A percentile compares a stretch with the other conserved stretches of the same genome.
These are phyloP conservation scores for Pterostichus madidus DNA, from an alignment of 2,888 invertebrate species.

Conservation along the genomic window DNA sequence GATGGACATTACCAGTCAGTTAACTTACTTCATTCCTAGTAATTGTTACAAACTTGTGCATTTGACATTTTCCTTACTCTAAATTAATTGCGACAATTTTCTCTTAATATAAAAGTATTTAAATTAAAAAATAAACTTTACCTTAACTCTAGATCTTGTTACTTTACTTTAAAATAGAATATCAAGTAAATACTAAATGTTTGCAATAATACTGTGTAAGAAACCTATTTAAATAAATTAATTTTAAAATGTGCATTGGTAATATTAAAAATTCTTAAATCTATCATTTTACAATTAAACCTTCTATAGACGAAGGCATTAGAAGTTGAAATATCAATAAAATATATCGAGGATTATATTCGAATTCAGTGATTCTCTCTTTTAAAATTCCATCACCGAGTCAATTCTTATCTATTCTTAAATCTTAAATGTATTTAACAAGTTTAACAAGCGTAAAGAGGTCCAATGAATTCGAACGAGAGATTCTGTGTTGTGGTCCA, in stretches of 20 bases:
- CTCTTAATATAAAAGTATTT: slow-evolving; percentile 52
- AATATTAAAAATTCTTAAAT: slow-evolving; percentile 38
- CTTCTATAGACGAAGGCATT: slow-evolving; percentile 37
- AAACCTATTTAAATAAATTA: slow-evolving; percentile 18
- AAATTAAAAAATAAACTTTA: slow-evolving; percentile 55
- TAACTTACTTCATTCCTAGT: slow-evolving; percentile 59
- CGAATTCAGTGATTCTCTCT: slow-evolving; percentile 58
- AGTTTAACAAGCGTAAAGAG: slow-evolving; percentile 48
- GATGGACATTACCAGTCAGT: slow-evolving; percentile 63
- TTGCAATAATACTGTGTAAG: slow-evolving; percentile 41
- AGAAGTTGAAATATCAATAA: slow-evolving; percentile 50
- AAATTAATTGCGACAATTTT: slow-evolving; percentile 53
- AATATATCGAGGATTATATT: slow-evolving; percentile 48
- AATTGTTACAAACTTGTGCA: slow-evolving; percentile 61
- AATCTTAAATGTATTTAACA: slow-evolving; percentile 48
- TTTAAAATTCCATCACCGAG: slow-evolving; percentile 37
- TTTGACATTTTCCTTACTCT: slow-evolving; percentile 64
- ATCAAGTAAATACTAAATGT: slow-evolving; percentile 4
- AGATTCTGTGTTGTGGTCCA: slow-evolving; percentile 57
- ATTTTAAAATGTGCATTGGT: slow-evolving; percentile 21
- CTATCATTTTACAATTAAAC: slow-evolving; percentile 43
- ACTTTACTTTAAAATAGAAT: slow-evolving; percentile 11
- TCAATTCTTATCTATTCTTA: slow-evolving; percentile 37
- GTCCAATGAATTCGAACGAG: slow-evolving; percentile 59
- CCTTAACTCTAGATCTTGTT: slow-evolving; percentile 45